phyloP scores from a whole-genome alignment of 2,888 invertebrate species.

The Rapana venosa region DNA sequence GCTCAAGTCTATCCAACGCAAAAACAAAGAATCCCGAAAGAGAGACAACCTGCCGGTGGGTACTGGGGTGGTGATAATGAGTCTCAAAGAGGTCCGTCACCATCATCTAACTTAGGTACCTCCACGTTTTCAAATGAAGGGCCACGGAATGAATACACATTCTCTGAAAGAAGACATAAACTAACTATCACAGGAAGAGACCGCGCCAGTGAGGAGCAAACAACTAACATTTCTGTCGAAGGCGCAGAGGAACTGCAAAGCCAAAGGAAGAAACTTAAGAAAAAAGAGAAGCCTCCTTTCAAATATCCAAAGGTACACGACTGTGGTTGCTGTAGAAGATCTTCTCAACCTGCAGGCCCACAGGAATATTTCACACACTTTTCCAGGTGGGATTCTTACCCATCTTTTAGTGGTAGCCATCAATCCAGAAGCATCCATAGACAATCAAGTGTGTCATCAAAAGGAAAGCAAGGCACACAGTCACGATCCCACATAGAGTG shows the following conservation, averaged over 20 bases:
- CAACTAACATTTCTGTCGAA: background rate
- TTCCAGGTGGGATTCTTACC: background rate
- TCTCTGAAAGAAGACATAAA: background rate
- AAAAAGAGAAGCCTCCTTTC: background rate
- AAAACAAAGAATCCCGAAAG: background rate
- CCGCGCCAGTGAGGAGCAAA: too few species aligned
- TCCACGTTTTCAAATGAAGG: background rate
- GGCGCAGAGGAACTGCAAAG: background rate
- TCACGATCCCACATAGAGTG: background rate
- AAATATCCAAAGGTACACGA: conserved; percentile 4
- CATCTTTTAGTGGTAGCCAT: background rate
- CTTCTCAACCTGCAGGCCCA: background rate
- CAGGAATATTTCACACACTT: background rate
- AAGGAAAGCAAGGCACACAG: background rate
- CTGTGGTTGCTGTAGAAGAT: background rate
- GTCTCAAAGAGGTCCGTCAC: background rate
- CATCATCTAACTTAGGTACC: background rate
- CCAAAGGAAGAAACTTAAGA: background rate
- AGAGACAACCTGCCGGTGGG: background rate
- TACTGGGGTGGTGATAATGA: background rate
- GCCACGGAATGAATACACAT: background rate
- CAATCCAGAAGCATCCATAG: background rate
- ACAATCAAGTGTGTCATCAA: background rate
- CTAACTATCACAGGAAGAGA: too few species aligned
- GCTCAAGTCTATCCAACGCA: background rate